A percentile compares a stretch with the other conserved stretches of the same genome.
Conservation (phyloP, 1,140 invertebrate species). For the Pogonomyrmex californicus region DNA sequence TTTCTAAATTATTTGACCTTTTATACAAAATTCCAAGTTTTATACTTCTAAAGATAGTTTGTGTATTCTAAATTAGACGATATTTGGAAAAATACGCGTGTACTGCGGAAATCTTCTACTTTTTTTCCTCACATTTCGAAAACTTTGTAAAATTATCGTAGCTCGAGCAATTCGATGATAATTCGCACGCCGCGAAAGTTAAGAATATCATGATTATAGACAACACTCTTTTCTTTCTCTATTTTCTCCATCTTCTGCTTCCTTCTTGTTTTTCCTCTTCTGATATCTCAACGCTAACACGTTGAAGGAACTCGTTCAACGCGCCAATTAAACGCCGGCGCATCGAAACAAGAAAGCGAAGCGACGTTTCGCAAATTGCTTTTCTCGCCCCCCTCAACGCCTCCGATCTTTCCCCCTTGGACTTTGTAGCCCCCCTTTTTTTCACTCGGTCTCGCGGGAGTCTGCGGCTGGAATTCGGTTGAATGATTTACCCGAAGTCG, state of each 20-base stretch:
- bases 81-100: background rate
- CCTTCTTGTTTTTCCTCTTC: conserved; percentile 34
- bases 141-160: conserved; percentile 56
- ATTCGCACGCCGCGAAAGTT: conserved; percentile 53
- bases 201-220: conserved; percentile 52
- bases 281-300: conserved; percentile 43
- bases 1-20: background rate
- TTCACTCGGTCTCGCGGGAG: conserved; percentile 29
- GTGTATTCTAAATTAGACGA: background rate
- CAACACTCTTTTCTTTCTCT: conserved; percentile 11
- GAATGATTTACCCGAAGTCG: conserved; percentile 45
- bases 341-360: conserved; percentile 71
- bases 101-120: background rate
- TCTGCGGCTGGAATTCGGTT: conserved; percentile 46
- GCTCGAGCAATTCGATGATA: conserved; percentile 64
- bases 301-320: conserved; percentile 51
- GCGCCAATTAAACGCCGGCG: conserved; percentile 73
- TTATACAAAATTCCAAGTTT: background rate
- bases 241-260: background rate
- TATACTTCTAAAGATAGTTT: background rate
- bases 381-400: conserved; percentile 51
- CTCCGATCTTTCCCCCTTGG: conserved; percentile 27
- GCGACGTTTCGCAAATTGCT: conserved; percentile 79
- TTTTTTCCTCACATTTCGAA: background rate
- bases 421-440: conserved; percentile 4